These are phyloP conservation scores for Nesospiza acunhae DNA, from an alignment of 2,113 vertebrate species.

Conservation along the genomic window DNA sequence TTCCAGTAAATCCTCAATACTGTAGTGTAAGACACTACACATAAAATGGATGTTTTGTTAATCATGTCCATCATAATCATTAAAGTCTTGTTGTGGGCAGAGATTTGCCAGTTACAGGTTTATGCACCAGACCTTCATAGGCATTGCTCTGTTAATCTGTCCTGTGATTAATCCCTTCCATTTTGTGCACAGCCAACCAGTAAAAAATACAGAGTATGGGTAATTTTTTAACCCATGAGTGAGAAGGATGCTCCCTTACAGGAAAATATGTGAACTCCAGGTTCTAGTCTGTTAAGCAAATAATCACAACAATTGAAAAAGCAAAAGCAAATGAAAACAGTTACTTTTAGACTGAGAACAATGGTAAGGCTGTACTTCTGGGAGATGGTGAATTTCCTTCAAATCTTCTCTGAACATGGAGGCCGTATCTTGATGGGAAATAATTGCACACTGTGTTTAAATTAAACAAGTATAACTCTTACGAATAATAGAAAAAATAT, in stretches of 20 bases:
- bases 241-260: neutral
- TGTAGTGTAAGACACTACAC: neutral
- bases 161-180: neutral
- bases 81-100: neutral
- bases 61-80: neutral
- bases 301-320: neutral
- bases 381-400: neutral
- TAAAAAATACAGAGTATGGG: neutral
- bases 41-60: neutral
- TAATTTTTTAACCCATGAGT: neutral
- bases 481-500: neutral
- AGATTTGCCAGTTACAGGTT: neutral
- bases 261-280: neutral
- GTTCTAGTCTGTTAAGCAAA: neutral
- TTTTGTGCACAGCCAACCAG: neutral
- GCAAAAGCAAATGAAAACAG: neutral
- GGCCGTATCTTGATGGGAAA: neutral
- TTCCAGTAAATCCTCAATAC: neutral
- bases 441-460: neutral
- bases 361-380: neutral
- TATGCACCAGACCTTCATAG: neutral
- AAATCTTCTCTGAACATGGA: neutral
- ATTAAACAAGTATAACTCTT: neutral
- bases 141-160: neutral
- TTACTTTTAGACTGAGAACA: neutral